A percentile compares a stretch with the other conserved stretches of the same genome.
Evolutionary conservation across 2,888 invertebrate genomes (phyloP).

Genomic region (Amiota mariae): DNA sequence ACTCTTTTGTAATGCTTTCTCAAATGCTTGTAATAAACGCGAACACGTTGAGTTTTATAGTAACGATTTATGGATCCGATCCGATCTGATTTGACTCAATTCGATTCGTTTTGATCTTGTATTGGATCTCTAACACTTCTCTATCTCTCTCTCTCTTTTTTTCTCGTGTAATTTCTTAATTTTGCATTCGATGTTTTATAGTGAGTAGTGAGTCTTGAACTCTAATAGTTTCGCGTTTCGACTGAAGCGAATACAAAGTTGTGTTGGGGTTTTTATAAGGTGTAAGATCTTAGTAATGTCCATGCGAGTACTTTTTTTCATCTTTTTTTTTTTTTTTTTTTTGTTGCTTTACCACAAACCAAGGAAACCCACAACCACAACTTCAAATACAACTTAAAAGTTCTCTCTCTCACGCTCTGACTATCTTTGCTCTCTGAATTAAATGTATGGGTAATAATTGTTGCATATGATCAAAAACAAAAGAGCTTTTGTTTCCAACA

Average conservation of each 20-base stretch:
- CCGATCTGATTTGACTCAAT: too few species aligned
- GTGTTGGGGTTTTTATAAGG: slow-evolving; percentile 68
- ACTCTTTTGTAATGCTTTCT: too few species aligned
- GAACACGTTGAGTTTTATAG: too few species aligned
- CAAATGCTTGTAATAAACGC: too few species aligned
- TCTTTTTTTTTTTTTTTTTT: not conserved
- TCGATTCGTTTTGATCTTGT: too few species aligned
- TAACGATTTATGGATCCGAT: too few species aligned
- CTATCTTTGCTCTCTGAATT: not conserved
- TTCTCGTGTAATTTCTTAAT: too few species aligned
- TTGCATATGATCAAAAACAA: slow-evolving; percentile 3
- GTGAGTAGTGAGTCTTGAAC: too few species aligned
- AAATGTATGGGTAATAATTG: slow-evolving; percentile 28
- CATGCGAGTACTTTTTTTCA: slow-evolving; percentile 1
- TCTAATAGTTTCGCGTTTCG: slow-evolving; percentile 56
- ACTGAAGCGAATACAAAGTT: slow-evolving; percentile 67
- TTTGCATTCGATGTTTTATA: too few species aligned
- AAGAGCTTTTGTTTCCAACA: slow-evolving; percentile 23
- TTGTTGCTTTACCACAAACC: not conserved
- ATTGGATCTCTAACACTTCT: too few species aligned
- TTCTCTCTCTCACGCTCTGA: slow-evolving; percentile 26
- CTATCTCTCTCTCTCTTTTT: too few species aligned
- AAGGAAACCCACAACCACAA: slow-evolving; percentile 5
- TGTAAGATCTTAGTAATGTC: slow-evolving; percentile 35
- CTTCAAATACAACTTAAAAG: not conserved